Base-by-base conservation (phyloP, 2,113 vertebrate genomes). In the Gallinago undulata region DNA sequence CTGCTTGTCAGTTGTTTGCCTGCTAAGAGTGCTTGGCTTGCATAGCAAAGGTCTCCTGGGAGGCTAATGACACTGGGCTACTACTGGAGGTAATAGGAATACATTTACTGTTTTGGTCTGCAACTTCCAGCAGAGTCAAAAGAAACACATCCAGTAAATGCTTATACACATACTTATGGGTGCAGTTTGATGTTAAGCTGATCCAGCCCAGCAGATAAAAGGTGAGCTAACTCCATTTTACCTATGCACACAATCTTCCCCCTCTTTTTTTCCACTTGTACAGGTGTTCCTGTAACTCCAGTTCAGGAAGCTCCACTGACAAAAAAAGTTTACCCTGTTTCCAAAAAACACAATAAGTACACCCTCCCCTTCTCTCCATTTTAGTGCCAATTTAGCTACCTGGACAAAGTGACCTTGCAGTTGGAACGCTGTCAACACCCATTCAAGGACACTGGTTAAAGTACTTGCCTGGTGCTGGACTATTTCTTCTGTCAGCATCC, bases 141-240 rank as follows among this genome's bases (percentile, higher is more conserved):
- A 68, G 13, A 48, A 82, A 17, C 19, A 33, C 24, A 14, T 51
- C 43, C 39, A n/a, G 17, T 51, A 37, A 68, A 66, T 12, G 4
- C 31, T 25, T 56, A 4, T 3, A 21, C 11, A 24, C 4, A 2
- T 31, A 19, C 39, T 62, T 55, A 19, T 0, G 2, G 17, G 9
- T 55, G 25, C 11, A 10, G 48, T 75, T 48, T 84, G 39, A 14
- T 30, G 39, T n/a, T 51, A 60, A 39, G 24, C 33, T 4, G 1
- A 45, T 69, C 27, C 70, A 62, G 70, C n/a, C 43, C 17, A 47
- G 16, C 11, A 63, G n/a, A 22, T 37, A 37, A 50, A 64, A 75
- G 8, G 27, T 56, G 74, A 69, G 22, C 53, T 10, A 0, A 33
- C 19, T 77, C 21, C 43, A 14, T 4, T 64, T 35, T 3, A n/a